Evolutionary conservation across 2,888 invertebrate species (phyloP).

Genomic region (Amphipyra berbera): DNA sequence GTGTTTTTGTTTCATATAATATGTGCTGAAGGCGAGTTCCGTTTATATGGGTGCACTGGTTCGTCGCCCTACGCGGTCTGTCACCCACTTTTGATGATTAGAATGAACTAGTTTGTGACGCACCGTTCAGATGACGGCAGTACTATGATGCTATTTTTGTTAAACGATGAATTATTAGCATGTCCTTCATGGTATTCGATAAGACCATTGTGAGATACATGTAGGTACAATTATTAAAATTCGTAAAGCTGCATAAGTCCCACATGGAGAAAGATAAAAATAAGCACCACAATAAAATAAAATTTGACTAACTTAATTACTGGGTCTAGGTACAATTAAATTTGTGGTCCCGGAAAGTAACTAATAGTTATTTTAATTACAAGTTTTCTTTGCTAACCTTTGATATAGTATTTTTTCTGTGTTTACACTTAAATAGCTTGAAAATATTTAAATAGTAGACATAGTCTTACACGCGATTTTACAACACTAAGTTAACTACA

Average conservation of each 20-base stretch:
- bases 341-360: neutral
- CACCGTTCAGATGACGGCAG: constrained; percentile 56
- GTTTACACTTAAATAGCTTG: constrained; percentile 7
- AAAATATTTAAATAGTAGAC: constrained; percentile 29
- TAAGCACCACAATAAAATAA: neutral
- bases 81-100: constrained; percentile 80
- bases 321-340: neutral
- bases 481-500: constrained; percentile 19
- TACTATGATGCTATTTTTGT: constrained; percentile 73
- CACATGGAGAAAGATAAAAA: neutral
- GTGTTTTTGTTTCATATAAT: constrained; percentile 72
- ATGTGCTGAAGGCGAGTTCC: constrained; percentile 74
- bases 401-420: constrained; percentile 11
- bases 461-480: constrained; percentile 37
- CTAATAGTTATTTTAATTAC: constrained; percentile 15
- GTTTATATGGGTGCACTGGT: constrained; percentile 84
- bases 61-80: constrained; percentile 75
- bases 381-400: constrained; percentile 26
- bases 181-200: constrained; percentile 7
- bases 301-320: neutral
- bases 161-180: constrained; percentile 37
- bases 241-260: neutral
- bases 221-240: constrained; percentile 8
- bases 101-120: constrained; percentile 69
- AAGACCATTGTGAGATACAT: constrained; percentile 18